Base-by-base conservation (phyloP, 2,888 invertebrate genomes). In the Aspidiotus rigidus region DNA sequence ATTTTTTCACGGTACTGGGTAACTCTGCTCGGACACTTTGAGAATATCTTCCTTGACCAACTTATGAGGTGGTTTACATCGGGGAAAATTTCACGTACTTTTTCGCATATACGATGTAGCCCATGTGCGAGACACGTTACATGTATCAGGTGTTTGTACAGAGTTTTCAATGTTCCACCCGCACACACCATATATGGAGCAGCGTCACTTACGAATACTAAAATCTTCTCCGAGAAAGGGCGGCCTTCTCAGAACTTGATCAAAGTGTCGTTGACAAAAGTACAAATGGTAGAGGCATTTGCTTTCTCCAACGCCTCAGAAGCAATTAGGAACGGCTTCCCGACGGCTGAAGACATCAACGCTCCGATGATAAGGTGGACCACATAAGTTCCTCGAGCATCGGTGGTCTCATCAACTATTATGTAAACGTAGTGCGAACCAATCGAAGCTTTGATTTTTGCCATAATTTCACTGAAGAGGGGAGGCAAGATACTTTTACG, bases 101-200 rank as follows among this genome's bases (percentile, higher is more conserved):
- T n/a, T 67, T 66, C 57, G 13, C 42, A 11, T 66, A 39, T 64
- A 15, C 53, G 17, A 54, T 64, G 40, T 54, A 64, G n/a, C 28
- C 16, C 16, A n/a, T 57, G 57, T 15, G 15, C 57, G 11, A 57
- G 8, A 57, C 57, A 57, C 9, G 57, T 57, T 11, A 57, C 57
- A 57, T 57, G 57, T 13, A 57, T 8, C 15, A 57, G 16, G 9
- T 57, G 13, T 8, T 10, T 10, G 15, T 57, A 57, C 9, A 57
- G 9, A 15, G 15, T 15, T n/a, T 57, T 57, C 57, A 57, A 57
- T 13, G 9, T 57, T 9, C 15, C 15, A 9, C 57, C 57, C 9
- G 57, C 57, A 8, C 8, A 16, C 9, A 16, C 16, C 16, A 57
- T 57, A n/a, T 15, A 57, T 15, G 16, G 16, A 9, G 57, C 57